Evolutionary conservation across 1,140 invertebrate genomes (phyloP).

Genomic region (Drosophila guanche): DNA sequence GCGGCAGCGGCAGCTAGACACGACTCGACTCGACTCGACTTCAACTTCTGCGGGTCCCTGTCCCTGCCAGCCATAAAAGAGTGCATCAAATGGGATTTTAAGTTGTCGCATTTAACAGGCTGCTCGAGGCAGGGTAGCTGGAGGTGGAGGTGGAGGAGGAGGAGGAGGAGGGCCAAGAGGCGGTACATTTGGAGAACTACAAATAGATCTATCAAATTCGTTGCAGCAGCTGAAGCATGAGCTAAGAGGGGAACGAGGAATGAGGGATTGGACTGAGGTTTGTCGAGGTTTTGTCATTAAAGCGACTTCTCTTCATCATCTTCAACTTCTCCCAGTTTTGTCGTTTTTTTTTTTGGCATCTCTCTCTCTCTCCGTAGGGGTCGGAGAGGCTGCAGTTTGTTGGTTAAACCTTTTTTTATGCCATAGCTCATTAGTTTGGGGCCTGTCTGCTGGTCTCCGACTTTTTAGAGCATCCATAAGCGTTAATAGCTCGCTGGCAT

Average conservation of each 20-base stretch:
- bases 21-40: slow-evolving; percentile 20
- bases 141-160: not conserved
- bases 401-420: slow-evolving; percentile 70
- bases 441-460: slow-evolving; percentile 29
- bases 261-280: slow-evolving; percentile 40
- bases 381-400: slow-evolving; percentile 29
- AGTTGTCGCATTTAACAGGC: slow-evolving; percentile 80
- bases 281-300: slow-evolving; percentile 64
- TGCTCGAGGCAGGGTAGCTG: slow-evolving; percentile 2
- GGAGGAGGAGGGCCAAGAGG: not conserved
- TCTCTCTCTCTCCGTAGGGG: slow-evolving; percentile 3
- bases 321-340: slow-evolving; percentile 12
- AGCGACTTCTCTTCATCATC: slow-evolving; percentile 47
- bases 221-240: slow-evolving; percentile 53
- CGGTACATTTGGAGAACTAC: slow-evolving; percentile 50
- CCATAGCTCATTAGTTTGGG: slow-evolving; percentile 71
- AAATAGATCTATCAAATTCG: slow-evolving; percentile 78
- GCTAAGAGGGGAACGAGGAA: not conserved
- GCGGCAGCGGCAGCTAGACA: not conserved
- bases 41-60: slow-evolving; percentile 44
- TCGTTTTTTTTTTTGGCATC: slow-evolving; percentile 24
- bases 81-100: slow-evolving; percentile 82
- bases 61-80: slow-evolving; percentile 64
- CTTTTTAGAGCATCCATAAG: slow-evolving; percentile 46
- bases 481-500: slow-evolving; percentile 49